Evolutionary conservation across 1,140 invertebrate genomes (phyloP), one percentile per base, ranked within the genome.

Genomic region (Scaptodrosophila lebanonensis): DNA sequence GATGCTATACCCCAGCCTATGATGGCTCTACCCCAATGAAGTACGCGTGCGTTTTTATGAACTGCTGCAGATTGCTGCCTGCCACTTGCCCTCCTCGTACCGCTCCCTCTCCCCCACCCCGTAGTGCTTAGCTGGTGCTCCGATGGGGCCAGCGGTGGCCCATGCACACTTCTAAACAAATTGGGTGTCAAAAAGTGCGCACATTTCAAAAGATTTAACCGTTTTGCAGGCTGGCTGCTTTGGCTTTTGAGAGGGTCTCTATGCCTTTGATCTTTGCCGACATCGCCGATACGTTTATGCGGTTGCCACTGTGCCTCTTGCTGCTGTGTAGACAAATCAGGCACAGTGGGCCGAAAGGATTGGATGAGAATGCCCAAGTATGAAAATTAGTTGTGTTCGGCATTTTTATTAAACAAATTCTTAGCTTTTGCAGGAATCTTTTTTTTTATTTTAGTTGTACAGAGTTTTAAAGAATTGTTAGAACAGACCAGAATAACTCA

Each of bases 141-240:
- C 40, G 13, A 3, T 53, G 16, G 22, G 39, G 13, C 36, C 30
- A 30, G 27, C 38, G 52, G 43, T 20, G 48, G 66, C 48, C n/a
- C n/a, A n/a, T n/a, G 57, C 65, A 59, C 70, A 72, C 77, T 83
- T 83, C 77, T 83, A 83, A 83, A 83, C 76, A 83, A 83, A 83
- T 83, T 83, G 76, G 76, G 76, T 83, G 76, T 83, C 76, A 83
- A 83, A 83, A 83, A 83, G 76, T 83, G 76, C 76, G 76, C 76
- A 79, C 73, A 76, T 83, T 83, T 83, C 77, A 83, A 83, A 83
- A 83, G 76, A 83, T 75, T 79, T 82, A 79, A 79, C 75, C 75
- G 66, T 75, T 79, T 79, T 82, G 75, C 73, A 71, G 70, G 61
- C 65, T 38, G 57, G 57, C 40, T 36, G 65, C 63, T 44, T 16